Evolutionary conservation across 2,113 vertebrate species (phyloP).

Genomic region (Alethe castanea): DNA sequence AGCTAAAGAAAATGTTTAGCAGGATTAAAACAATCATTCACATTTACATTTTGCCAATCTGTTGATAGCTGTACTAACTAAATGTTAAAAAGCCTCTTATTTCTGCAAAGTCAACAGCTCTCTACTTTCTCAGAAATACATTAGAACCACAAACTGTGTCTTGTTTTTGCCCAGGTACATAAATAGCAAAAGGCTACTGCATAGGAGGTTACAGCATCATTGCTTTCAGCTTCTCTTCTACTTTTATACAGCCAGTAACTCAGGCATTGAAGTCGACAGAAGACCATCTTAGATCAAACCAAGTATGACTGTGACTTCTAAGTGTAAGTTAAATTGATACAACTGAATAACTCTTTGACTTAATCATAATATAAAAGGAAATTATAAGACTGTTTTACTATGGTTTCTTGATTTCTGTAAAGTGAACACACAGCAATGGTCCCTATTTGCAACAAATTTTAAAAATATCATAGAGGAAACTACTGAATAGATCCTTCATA

Average conservation of each 20-base stretch:
- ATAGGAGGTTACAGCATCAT: neutral
- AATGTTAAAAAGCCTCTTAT: neutral
- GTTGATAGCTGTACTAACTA: neutral
- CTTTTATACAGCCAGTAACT: neutral
- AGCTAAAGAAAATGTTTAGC: conserved; percentile 29
- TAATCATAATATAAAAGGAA: neutral
- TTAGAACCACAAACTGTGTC: neutral
- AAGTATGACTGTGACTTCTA: neutral
- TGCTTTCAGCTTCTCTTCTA: neutral
- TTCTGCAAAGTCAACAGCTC: conserved; percentile 15
- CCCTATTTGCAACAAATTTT: neutral
- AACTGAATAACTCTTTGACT: neutral
- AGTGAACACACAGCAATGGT: neutral
- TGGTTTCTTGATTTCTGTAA: neutral
- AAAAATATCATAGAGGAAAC: neutral
- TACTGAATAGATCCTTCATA: neutral
- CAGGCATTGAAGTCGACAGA: rapidly evolving
- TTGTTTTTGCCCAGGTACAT: neutral
- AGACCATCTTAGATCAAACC: neutral
- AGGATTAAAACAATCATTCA: conserved; percentile 17
- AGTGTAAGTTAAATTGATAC: neutral
- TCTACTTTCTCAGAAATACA: neutral
- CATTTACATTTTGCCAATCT: neutral
- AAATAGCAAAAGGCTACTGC: neutral
- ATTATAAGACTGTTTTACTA: neutral